Conservation (phyloP, 1,140 invertebrate species). For the Drosophila athabasca region DNA sequence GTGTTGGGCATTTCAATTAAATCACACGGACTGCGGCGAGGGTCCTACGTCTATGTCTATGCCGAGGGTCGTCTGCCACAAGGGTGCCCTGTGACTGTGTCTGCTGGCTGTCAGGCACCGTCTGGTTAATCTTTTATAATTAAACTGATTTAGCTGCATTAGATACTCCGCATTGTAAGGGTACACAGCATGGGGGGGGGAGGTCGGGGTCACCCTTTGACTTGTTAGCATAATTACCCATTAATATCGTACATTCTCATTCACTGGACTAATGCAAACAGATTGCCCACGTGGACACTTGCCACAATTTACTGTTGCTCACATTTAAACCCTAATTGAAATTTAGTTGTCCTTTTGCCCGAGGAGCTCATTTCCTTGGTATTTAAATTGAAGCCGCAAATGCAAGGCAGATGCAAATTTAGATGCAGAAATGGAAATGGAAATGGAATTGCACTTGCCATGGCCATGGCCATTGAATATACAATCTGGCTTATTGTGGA, state of each 20-base stretch:
- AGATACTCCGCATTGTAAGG: conserved; percentile 11
- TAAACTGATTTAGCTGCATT: conserved; percentile 70
- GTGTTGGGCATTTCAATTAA: conserved; percentile 74
- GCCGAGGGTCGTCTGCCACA: too few species aligned
- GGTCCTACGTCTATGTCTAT: too few species aligned
- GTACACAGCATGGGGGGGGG: not conserved
- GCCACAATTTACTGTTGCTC: conserved; percentile 55
- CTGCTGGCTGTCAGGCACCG: conserved; percentile 33
- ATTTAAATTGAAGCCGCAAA: conserved; percentile 39
- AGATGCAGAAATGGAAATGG: too few species aligned
- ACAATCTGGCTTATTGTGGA: conserved; percentile 34
- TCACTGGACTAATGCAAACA: conserved; percentile 66
- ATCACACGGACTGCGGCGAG: conserved; percentile 2
- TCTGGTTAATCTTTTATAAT: conserved; percentile 78
- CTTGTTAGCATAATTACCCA: conserved; percentile 78
- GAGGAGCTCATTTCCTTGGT: conserved; percentile 1
- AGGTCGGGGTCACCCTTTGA: conserved; percentile 50
- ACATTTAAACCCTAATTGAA: conserved; percentile 73
- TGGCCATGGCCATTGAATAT: conserved; percentile 4
- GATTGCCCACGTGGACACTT: conserved; percentile 52
- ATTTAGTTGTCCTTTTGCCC: conserved; percentile 59
- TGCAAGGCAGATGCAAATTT: too few species aligned
- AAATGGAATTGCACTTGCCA: not conserved
- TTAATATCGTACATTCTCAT: conserved; percentile 80
- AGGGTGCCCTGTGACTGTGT: not conserved